Conservation (phyloP, 2,888 invertebrate species). For the Tubulanus polymorphus region DNA sequence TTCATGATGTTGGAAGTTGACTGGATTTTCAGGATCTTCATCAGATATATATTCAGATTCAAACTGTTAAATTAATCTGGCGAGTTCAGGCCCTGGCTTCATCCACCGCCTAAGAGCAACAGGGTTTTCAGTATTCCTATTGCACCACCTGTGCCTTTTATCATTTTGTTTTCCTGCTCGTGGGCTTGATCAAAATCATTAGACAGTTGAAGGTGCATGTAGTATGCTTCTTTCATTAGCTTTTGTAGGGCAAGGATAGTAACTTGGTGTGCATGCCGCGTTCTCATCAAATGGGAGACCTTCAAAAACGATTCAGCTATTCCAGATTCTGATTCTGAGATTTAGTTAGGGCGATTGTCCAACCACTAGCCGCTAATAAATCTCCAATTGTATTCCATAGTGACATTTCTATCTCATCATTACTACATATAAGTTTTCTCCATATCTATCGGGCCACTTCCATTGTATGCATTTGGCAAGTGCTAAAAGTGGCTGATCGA, state of each 20-base stretch:
- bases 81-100: conserved; percentile 18
- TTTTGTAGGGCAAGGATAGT: conserved; percentile 5
- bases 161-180: conserved; percentile 19
- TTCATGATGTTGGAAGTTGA: conserved; percentile 16
- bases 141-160: conserved; percentile 20
- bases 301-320: conserved; percentile 10
- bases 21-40: conserved; percentile 2
- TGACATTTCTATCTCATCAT: conserved; percentile 9
- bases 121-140: conserved; percentile 20
- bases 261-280: conserved; percentile 15
- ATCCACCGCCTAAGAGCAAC: conserved; percentile 14
- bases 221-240: conserved; percentile 2
- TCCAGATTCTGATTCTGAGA: conserved; percentile 3
- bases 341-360: conserved; percentile 9
- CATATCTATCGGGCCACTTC: conserved; percentile 10
- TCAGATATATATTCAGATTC: conserved; percentile 11
- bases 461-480: conserved; percentile 11
- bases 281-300: conserved; percentile 8
- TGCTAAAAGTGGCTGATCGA: conserved; percentile 11
- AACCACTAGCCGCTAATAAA: conserved; percentile 5
- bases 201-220: conserved; percentile 3
- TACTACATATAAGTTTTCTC: conserved; percentile 4
- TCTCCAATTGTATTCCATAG: conserved; percentile 8
- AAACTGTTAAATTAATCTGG: conserved; percentile 13
- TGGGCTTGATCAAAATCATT: conserved; percentile 21